A percentile compares a stretch with the other conserved stretches of the same genome.
phyloP scores from a whole-genome alignment of 2,797 vertebrate species.

The Heliangelus exortis region DNA sequence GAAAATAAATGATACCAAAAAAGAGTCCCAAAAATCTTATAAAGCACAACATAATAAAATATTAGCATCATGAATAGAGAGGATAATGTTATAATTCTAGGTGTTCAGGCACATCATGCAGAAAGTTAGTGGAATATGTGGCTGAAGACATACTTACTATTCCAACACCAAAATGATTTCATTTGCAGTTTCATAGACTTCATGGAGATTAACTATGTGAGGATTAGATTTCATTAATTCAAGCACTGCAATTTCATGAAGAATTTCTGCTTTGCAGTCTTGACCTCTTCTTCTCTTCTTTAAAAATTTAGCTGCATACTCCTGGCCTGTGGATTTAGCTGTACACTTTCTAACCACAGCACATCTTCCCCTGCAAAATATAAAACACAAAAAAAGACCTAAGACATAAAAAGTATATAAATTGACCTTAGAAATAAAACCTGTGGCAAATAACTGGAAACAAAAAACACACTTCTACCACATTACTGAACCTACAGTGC shows the following conservation, averaged over 20 bases:
- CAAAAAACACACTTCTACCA: neutral
- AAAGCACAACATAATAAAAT: neutral
- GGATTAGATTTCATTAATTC: constrained; percentile 86
- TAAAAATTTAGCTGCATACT: constrained; percentile 93
- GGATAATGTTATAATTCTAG: neutral
- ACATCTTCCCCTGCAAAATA: constrained; percentile 87
- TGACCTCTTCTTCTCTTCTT: constrained; percentile 92
- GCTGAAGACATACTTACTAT: constrained; percentile 86
- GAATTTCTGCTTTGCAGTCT: constrained; percentile 91
- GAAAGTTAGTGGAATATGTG: neutral
- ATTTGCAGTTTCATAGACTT: constrained; percentile 90
- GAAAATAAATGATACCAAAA: neutral
- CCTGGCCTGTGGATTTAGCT: constrained; percentile 92
- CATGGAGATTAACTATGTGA: constrained; percentile 89
- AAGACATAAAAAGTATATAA: neutral
- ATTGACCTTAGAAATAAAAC: neutral
- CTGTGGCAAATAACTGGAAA: neutral
- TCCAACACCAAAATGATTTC: constrained; percentile 93
- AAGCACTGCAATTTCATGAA: constrained; percentile 95
- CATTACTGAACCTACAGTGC: neutral
- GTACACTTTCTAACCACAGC: constrained; percentile 93
- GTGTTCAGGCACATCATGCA: neutral
- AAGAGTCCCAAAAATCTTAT: neutral
- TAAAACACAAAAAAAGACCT: neutral
- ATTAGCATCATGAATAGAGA: neutral